phyloP scores from a whole-genome alignment of 2,888 invertebrate genomes.

The Barypeithes pellucidus region DNA sequence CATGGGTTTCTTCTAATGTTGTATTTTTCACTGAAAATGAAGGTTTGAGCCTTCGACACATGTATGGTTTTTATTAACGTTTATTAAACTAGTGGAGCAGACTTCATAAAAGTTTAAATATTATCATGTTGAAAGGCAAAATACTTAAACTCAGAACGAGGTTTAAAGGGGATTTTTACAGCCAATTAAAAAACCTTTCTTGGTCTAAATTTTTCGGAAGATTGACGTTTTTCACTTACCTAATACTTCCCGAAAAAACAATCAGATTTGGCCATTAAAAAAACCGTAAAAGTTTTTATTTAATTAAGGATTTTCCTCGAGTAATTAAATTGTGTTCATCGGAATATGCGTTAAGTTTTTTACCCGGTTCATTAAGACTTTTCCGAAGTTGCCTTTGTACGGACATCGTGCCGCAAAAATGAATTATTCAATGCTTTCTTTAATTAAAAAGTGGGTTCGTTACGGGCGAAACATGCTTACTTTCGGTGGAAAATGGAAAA shows the following conservation, averaged over 20 bases:
- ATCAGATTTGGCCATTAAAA: slow-evolving; percentile 48
- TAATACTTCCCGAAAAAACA: slow-evolving; percentile 33
- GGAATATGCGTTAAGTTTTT: slow-evolving; percentile 60
- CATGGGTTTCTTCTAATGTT: too few relatives aligned
- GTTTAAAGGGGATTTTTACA: background rate
- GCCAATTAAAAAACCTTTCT: background rate
- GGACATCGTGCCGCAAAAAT: slow-evolving; percentile 55
- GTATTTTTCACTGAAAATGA: too few relatives aligned
- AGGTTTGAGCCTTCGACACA: too few relatives aligned
- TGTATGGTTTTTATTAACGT: too few relatives aligned
- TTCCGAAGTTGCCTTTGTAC: slow-evolving; percentile 43
- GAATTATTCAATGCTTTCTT: slow-evolving; percentile 61
- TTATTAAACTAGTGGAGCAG: too few relatives aligned
- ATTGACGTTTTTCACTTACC: slow-evolving; percentile 16
- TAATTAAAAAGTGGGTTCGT: slow-evolving; percentile 61
- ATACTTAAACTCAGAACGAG: too few relatives aligned
- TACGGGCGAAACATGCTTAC: slow-evolving; percentile 55
- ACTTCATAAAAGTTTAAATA: too few relatives aligned
- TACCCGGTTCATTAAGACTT: slow-evolving; percentile 54
- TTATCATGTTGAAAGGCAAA: too few relatives aligned
- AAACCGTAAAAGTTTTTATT: slow-evolving; percentile 59
- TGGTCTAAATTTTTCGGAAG: background rate
- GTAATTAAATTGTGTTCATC: slow-evolving; percentile 62
- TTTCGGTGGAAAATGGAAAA: slow-evolving; percentile 51
- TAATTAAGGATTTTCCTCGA: slow-evolving; percentile 59